Percentiles rank a stretch among this genome's conserved stretches.
These are phyloP conservation scores for Baccha elongata DNA, from an alignment of 2,888 invertebrate species.

Conservation along the genomic window DNA sequence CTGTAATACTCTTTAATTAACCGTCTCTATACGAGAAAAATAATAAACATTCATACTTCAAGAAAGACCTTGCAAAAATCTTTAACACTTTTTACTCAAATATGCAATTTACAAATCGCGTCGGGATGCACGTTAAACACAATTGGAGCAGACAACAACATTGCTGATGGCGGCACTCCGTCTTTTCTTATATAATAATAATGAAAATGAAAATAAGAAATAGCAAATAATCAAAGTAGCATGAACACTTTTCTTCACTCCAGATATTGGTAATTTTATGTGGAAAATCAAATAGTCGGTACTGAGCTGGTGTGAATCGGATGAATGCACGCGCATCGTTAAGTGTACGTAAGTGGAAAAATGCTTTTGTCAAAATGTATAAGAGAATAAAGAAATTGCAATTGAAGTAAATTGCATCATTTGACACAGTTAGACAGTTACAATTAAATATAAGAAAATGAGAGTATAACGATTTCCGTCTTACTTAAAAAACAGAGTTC, in stretches of 20 bases:
- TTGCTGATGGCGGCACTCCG: neutral
- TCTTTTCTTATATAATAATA: slow-evolving; percentile 55
- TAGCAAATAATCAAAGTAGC: slow-evolving; percentile 60
- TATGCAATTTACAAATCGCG: slow-evolving; percentile 37
- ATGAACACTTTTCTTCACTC: slow-evolving; percentile 57
- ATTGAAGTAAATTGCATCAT: slow-evolving; percentile 52
- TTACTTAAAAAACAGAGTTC: slow-evolving; percentile 18
- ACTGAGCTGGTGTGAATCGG: slow-evolving; percentile 27
- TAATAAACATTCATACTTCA: neutral
- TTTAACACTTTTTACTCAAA: slow-evolving; percentile 7
- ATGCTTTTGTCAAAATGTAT: slow-evolving; percentile 46
- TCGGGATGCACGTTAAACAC: slow-evolving; percentile 24
- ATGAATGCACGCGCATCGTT: slow-evolving; percentile 50
- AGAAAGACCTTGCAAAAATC: slow-evolving; percentile 53
- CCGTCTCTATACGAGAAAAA: slow-evolving; percentile 25
- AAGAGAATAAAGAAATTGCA: slow-evolving; percentile 57
- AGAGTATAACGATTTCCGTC: slow-evolving; percentile 23
- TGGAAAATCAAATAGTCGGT: slow-evolving; percentile 20
- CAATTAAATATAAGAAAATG: slow-evolving; percentile 30
- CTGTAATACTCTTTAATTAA: slow-evolving; percentile 66
- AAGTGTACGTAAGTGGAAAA: slow-evolving; percentile 34
- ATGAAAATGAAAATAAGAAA: slow-evolving; percentile 44
- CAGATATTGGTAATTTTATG: slow-evolving; percentile 46
- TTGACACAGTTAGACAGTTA: slow-evolving; percentile 38
- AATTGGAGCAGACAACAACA: slow-evolving; percentile 44